phyloP scores from a whole-genome alignment of 2,888 invertebrate genomes.

The Lasioglossum lativentre region DNA sequence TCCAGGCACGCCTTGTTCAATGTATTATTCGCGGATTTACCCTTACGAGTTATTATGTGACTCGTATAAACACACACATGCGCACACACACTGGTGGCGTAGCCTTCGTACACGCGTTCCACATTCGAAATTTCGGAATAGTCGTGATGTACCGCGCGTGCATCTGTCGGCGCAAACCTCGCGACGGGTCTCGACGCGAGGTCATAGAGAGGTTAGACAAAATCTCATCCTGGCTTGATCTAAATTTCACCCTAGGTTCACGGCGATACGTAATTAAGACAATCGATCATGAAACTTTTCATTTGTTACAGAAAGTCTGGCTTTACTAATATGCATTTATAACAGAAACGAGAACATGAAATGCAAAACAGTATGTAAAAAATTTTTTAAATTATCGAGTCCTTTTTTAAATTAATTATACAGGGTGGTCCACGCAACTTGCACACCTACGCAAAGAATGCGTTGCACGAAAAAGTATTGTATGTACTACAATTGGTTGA shows the following conservation, averaged over 20 bases:
- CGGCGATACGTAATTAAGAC: background rate
- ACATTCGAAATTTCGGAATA: slow-evolving; percentile 5
- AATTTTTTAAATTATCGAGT: background rate
- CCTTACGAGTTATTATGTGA: slow-evolving; percentile 69
- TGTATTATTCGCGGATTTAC: slow-evolving; percentile 66
- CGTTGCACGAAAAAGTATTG: no score
- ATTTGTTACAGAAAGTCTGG: background rate
- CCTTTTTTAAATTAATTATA: background rate
- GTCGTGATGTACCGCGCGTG: background rate
- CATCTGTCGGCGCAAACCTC: slow-evolving; percentile 6
- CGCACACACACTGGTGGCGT: background rate
- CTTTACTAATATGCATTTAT: background rate
- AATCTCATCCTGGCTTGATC: background rate
- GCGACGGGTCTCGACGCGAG: background rate
- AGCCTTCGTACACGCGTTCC: background rate
- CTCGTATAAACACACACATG: slow-evolving; percentile 50
- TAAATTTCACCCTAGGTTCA: background rate
- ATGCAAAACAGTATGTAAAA: background rate
- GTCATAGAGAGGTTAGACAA: background rate
- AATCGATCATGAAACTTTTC: background rate
- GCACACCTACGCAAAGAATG: no score
- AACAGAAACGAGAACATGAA: background rate
- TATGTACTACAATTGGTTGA: no score
- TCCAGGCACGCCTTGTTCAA: slow-evolving; percentile 58
- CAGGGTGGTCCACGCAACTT: no score